Base-by-base conservation (phyloP, 2,113 vertebrate species). In the Paradisaea rubra region DNA sequence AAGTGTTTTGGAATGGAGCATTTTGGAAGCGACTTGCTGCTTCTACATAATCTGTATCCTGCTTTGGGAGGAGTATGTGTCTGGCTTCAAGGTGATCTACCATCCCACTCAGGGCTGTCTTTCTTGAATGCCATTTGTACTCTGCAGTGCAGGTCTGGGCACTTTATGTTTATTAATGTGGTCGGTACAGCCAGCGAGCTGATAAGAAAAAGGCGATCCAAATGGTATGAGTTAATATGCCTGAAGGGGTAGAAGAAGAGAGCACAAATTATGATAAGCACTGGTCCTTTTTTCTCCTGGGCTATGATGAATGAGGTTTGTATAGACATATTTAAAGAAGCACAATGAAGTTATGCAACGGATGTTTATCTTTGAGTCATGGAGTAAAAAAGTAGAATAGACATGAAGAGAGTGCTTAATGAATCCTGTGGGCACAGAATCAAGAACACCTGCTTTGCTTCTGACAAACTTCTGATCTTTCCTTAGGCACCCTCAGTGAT, bases 361-460 rank as follows among this genome's bases (percentile, higher is more conserved):
- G 53, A 65, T 76, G 61, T 84, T 93, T 87, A 68, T 66, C 65
- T 74, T 54, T 87, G 87, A 87, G 49, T 81, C 49, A 76, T 25
- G 15, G 41, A 87, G 70, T 31, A 81, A 91, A 87, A 60, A 72
- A 87, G 42, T 31, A 37, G 53, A 81, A 81, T 21, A 94, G 81
- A 54, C 47, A 22, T 54, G 64, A 73, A 69, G 30, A 86, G 39
- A 63, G 33, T 3, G 3, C 64, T 86, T 66, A 63, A 47, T 2
- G 1, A 44, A 57, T 91, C 47, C 64, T 80, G 47, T 30, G 30
- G 64, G 86, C 64, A 91, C 37, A 57, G 54, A 93, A 66, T 61
- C 72, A 91, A 77, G 92, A 59, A 86, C 50, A 91, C 89, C 83
- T 95, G 86, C 71, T 91, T 90, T 80, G 9, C 68, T 91, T 91